Percentiles rank a stretch among this genome's conserved stretches.
Conservation (phyloP, 2,797 vertebrate species). For the Sternotherus odoratus region DNA sequence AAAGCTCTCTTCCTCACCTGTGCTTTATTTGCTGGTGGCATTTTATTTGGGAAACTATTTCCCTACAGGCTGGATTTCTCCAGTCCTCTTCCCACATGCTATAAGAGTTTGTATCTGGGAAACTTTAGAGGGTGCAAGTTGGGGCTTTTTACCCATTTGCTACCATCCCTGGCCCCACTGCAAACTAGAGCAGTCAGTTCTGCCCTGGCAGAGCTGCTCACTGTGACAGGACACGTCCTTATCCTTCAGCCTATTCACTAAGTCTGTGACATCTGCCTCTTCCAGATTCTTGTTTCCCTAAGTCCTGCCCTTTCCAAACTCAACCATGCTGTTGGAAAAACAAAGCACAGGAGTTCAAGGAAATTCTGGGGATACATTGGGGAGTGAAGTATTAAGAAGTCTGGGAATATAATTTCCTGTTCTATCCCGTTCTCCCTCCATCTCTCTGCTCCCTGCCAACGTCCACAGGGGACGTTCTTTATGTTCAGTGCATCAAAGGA, state of each 20-base stretch:
- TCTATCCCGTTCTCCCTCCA: background rate
- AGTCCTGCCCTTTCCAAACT: background rate
- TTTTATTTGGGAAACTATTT: slow-evolving; percentile 31
- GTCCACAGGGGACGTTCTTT: background rate
- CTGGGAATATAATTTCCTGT: background rate
- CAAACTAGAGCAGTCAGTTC: background rate
- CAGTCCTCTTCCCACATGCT: slow-evolving; percentile 44
- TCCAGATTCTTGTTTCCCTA: background rate
- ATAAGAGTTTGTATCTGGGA: slow-evolving; percentile 2
- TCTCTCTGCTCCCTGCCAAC: background rate
- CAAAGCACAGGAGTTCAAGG: background rate
- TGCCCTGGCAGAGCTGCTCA: background rate
- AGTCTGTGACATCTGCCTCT: background rate
- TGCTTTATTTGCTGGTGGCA: slow-evolving; percentile 15
- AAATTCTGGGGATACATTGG: slow-evolving; percentile 5
- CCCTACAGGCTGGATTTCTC: slow-evolving; percentile 39
- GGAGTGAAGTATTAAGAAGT: background rate
- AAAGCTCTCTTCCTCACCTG: slow-evolving; percentile 34
- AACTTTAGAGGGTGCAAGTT: slow-evolving; percentile 10
- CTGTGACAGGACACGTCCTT: background rate
- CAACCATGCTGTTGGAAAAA: background rate
- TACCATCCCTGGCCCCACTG: background rate
- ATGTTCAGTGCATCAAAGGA: background rate
- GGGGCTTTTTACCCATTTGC: background rate
- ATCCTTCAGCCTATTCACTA: background rate